Conservation (phyloP, 1,140 invertebrate genomes). For the Platyura marginata region DNA sequence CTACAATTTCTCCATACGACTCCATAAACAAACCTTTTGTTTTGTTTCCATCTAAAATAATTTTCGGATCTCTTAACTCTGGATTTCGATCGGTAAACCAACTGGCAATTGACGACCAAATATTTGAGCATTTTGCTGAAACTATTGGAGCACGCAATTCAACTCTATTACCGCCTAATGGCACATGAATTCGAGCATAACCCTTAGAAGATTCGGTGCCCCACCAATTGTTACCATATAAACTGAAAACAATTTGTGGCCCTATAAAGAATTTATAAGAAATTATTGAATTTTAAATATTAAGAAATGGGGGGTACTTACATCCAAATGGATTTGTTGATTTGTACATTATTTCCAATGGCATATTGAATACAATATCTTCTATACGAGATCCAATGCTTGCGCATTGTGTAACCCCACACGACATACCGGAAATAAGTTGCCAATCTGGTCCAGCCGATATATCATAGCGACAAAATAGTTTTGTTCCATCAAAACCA, state of each 20-base stretch:
- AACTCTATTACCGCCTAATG: conserved; percentile 12
- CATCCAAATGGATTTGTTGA: conserved; percentile 24
- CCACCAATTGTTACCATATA: conserved; percentile 20
- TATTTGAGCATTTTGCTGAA: conserved; percentile 14
- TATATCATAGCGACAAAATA: conserved; percentile 23
- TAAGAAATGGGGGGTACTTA: too few species aligned
- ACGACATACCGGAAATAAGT: conserved; percentile 14
- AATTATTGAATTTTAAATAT: neutral
- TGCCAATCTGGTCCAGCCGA: conserved; percentile 22
- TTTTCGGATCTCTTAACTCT: conserved; percentile 18
- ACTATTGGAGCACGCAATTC: conserved; percentile 13
- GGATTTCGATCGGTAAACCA: conserved; percentile 18
- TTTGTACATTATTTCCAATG: conserved; percentile 22
- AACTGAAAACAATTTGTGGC: conserved; percentile 23
- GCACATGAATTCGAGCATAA: conserved; percentile 21
- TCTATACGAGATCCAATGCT: conserved; percentile 13
- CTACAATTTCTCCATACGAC: conserved; percentile 8
- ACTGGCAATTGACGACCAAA: conserved; percentile 16
- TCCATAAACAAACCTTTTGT: conserved; percentile 11
- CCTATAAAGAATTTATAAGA: conserved; percentile 11
- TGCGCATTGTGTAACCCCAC: conserved; percentile 20
- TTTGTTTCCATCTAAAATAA: conserved; percentile 15
- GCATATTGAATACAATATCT: conserved; percentile 24
- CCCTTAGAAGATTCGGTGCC: conserved; percentile 17
- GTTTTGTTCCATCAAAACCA: conserved; percentile 15